A percentile compares a stretch with the other conserved stretches of the same genome.
These are phyloP conservation scores for Pyrocoelia pectoralis DNA, from an alignment of 2,888 invertebrate genomes.

Conservation along the genomic window DNA sequence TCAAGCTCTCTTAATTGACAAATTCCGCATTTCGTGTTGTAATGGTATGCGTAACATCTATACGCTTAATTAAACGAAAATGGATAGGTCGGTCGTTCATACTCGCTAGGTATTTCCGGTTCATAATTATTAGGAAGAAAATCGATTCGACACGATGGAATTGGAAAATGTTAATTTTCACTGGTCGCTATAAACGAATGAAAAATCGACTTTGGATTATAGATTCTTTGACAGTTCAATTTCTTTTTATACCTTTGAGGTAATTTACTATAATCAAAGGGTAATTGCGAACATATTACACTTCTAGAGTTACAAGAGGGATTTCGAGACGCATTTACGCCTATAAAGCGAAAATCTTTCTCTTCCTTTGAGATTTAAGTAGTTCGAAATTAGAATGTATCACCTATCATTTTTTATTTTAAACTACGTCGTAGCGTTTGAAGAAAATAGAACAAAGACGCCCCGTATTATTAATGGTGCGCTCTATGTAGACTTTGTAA, in stretches of 20 bases:
- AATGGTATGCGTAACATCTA: background rate
- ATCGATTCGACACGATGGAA: background rate
- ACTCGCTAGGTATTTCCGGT: background rate
- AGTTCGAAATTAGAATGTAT: too few species aligned
- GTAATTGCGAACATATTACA: constrained; percentile 4
- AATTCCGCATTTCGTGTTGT: constrained; percentile 22
- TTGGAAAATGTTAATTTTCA: background rate
- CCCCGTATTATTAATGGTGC: background rate
- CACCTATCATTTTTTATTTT: background rate
- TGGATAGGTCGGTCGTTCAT: constrained; percentile 5
- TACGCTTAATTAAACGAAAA: constrained; percentile 12
- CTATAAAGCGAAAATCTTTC: background rate
- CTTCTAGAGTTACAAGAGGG: background rate
- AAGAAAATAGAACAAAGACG: background rate
- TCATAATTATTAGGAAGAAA: background rate
- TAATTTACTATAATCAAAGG: background rate
- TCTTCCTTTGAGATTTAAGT: background rate
- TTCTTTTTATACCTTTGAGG: constrained; percentile 1
- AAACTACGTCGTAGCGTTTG: background rate
- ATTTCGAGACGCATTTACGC: background rate
- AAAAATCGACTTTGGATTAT: constrained; percentile 1
- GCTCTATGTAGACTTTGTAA: background rate
- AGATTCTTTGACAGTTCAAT: constrained; percentile 1
- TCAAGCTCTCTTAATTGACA: constrained; percentile 34
- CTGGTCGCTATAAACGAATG: background rate